These are phyloP conservation scores for Halictus quadricinctus DNA, from an alignment of 2,888 invertebrate species.

Conservation along the genomic window DNA sequence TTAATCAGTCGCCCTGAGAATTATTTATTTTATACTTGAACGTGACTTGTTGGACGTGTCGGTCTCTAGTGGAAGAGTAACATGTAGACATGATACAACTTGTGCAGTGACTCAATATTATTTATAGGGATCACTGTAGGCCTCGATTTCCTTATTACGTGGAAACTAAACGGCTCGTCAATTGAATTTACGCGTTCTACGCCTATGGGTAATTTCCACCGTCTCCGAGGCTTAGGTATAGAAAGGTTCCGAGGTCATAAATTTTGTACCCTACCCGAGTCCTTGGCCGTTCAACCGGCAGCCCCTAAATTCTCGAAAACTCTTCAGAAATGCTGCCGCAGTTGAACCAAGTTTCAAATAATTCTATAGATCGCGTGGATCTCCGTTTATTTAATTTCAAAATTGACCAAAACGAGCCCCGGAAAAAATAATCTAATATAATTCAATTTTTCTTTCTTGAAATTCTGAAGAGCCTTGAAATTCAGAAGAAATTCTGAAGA, in stretches of 20 bases:
- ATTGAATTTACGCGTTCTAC: background rate
- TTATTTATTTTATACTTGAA: background rate
- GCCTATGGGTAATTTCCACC: background rate
- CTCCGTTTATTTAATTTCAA: too few relatives aligned
- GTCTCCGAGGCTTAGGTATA: too few relatives aligned
- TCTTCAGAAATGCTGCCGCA: too few relatives aligned
- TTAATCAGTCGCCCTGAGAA: background rate
- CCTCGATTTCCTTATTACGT: background rate
- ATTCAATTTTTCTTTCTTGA: too few relatives aligned
- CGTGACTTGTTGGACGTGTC: background rate
- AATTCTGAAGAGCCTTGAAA: too few relatives aligned
- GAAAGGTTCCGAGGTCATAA: background rate
- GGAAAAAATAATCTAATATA: too few relatives aligned
- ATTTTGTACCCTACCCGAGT: background rate
- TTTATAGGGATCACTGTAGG: background rate
- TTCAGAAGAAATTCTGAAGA: too few relatives aligned
- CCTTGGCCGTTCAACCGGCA: too few relatives aligned
- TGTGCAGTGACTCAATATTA: background rate
- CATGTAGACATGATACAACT: background rate
- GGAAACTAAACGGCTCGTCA: too few relatives aligned
- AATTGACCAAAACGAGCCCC: too few relatives aligned
- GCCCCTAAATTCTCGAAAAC: background rate
- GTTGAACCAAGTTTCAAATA: too few relatives aligned
- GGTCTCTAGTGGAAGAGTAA: background rate
- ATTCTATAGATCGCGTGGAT: too few relatives aligned